These are phyloP conservation scores for Melipona bicolor DNA, from an alignment of 2,888 invertebrate genomes.

Conservation along the genomic window DNA sequence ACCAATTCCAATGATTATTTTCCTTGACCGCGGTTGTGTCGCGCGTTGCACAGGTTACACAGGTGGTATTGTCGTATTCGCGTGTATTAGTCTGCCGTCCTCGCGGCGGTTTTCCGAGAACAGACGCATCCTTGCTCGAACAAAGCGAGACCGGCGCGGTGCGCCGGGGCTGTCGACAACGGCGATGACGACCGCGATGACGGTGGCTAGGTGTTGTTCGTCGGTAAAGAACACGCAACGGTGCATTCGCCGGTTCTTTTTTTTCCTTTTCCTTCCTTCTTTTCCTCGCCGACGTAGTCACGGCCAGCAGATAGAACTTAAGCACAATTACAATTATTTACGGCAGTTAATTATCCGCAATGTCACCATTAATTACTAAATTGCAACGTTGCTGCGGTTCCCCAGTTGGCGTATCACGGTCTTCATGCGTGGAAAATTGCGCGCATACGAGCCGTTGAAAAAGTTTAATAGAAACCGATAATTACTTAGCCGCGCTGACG, in stretches of 20 bases:
- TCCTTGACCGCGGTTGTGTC: neutral
- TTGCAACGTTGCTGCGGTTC: constrained; percentile 68
- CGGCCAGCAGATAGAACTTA: constrained; percentile 59
- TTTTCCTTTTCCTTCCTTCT: neutral
- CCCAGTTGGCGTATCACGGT: constrained; percentile 3
- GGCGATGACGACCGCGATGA: constrained; percentile 11
- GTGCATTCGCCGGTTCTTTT: constrained; percentile 11
- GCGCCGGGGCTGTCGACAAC: constrained; percentile 6
- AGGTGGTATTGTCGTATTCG: neutral
- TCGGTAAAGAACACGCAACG: constrained; percentile 18
- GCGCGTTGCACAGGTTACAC: neutral
- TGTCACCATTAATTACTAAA: constrained; percentile 82
- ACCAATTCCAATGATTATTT: neutral
- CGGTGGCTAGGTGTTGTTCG: neutral
- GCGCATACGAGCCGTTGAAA: constrained; percentile 47
- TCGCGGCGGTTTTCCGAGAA: constrained; percentile 77
- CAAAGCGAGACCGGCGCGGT: constrained; percentile 15
- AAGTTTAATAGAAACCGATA: constrained; percentile 55
- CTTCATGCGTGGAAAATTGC: constrained; percentile 56
- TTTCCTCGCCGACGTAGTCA: constrained; percentile 25
- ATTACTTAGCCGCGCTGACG: constrained; percentile 41
- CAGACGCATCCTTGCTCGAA: constrained; percentile 33
- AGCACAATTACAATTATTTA: constrained; percentile 79
- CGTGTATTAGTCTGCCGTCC: constrained; percentile 53
- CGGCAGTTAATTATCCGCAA: constrained; percentile 79